phyloP scores from a whole-genome alignment of 2,888 invertebrate species.

The Leptarthrus brevirostris region DNA sequence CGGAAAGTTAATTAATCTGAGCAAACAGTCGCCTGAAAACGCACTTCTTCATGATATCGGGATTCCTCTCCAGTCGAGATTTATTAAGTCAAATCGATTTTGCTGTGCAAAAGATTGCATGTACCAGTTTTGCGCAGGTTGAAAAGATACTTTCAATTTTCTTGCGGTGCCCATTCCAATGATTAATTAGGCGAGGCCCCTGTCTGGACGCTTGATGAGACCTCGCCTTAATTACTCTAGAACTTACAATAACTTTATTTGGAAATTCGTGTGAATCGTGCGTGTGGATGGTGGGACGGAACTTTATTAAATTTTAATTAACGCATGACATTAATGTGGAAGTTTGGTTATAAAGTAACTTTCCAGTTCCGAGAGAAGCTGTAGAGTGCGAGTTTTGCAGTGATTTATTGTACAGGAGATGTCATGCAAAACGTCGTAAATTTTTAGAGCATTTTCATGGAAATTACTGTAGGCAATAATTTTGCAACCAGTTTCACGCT shows the following conservation, averaged over 20 bases:
- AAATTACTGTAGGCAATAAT: too few relatives aligned
- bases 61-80: constrained; percentile 7
- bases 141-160: background rate
- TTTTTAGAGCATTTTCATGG: too few relatives aligned
- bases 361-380: too few relatives aligned
- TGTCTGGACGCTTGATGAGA: constrained; percentile 12
- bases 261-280: too few relatives aligned
- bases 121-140: background rate
- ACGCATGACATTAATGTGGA: constrained; percentile 2
- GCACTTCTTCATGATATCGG: background rate
- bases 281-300: constrained; percentile 19
- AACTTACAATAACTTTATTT: constrained; percentile 19
- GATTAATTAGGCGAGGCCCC: constrained; percentile 2
- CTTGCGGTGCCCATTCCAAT: background rate
- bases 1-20: constrained; percentile 30
- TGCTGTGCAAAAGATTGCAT: background rate
- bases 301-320: constrained; percentile 23
- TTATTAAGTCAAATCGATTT: constrained; percentile 29
- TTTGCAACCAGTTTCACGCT: too few relatives aligned
- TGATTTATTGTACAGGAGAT: too few relatives aligned
- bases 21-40: constrained; percentile 17
- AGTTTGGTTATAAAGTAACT: too few relatives aligned
- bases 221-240: constrained; percentile 14
- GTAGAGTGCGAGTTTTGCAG: too few relatives aligned
- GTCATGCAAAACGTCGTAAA: too few relatives aligned